Conservation (phyloP, 2,888 invertebrate genomes). For the Idaea straminata region DNA sequence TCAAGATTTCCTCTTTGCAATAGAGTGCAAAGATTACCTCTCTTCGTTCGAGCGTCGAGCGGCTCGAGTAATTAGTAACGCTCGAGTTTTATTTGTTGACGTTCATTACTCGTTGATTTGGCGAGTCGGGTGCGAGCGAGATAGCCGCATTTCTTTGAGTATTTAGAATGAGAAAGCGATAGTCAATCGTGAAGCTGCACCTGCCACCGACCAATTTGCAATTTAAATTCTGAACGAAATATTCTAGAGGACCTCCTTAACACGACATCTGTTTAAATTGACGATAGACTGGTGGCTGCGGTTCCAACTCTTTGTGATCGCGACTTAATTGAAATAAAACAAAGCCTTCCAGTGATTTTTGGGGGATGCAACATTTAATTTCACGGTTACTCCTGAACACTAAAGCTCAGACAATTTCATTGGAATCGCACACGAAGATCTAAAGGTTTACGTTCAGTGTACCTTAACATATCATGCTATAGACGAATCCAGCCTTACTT, state of each 20-base stretch:
- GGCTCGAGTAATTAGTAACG: constrained; percentile 78
- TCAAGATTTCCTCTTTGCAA: constrained; percentile 73
- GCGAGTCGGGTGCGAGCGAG: constrained; percentile 50
- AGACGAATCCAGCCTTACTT: no score
- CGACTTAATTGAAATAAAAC: constrained; percentile 76
- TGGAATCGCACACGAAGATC: constrained; percentile 16
- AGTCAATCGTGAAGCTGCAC: constrained; percentile 70
- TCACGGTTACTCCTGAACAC: constrained; percentile 6
- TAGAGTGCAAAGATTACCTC: constrained; percentile 78
- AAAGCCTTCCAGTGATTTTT: constrained; percentile 60
- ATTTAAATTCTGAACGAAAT: constrained; percentile 78
- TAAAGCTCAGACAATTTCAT: constrained; percentile 35
- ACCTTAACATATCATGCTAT: no score
- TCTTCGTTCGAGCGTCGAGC: constrained; percentile 70
- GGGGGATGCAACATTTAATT: constrained; percentile 41
- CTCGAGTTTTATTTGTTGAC: constrained; percentile 80
- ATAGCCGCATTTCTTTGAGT: constrained; percentile 41
- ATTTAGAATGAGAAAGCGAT: constrained; percentile 55
- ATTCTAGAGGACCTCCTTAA: constrained; percentile 79
- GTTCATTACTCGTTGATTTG: constrained; percentile 77
- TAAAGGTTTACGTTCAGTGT: neutral
- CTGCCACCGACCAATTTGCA: constrained; percentile 78
- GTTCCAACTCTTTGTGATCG: constrained; percentile 72
- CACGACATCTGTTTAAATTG: constrained; percentile 81
- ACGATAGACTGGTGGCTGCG: constrained; percentile 73